Base-by-base conservation (phyloP, 2,888 invertebrate genomes). In the Cephus rjabovi region DNA sequence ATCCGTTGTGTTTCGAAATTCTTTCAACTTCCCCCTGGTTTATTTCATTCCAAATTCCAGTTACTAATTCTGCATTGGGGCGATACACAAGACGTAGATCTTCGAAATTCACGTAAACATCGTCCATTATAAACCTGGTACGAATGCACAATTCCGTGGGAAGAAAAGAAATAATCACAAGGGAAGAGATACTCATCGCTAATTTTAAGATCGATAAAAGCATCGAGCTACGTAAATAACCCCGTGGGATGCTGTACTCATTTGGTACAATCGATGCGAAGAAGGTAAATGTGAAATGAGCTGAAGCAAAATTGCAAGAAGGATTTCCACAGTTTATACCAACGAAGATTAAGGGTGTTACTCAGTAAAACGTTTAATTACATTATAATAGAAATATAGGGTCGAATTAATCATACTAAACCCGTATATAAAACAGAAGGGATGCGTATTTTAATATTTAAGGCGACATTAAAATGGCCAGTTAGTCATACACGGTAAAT, bases 191-290 rank as follows among this genome's bases (percentile, higher is more conserved):
- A 71, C 30, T 71, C 71, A 34, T 71, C 12, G 34, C 71, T 76
- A 76, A 76, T 76, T 76, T 76, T 76, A 71, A 76, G 71, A 71
- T 34, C 76, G 31, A 76, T 76, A 35, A 71, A 70, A 34, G 4
- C n/a, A 34, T 31, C 23, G 71, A 71, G 12, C 33, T 12, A 15
- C 15, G 12, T 11, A 30, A 71, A 71, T 71, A 71, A 30, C 30
- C 71, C 12, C 6, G 40, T 40, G 15, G 4, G 40, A 40, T 40
- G 15, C 4, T 40, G 40, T 15, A 15, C 4, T 40, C 40, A 1
- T 40, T 40, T 40, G 4, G 15, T 12, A 40, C 4, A 12, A 15
- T 40, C 40, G 40, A 56, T 23, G 23, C 23, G 6, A 23, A 23
- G 23, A 56, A 23, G 40, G 23, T 23, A 56, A 23, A 56, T 23